These are phyloP conservation scores for Pollenia labialis DNA, from an alignment of 2,888 invertebrate genomes.

Conservation along the genomic window DNA sequence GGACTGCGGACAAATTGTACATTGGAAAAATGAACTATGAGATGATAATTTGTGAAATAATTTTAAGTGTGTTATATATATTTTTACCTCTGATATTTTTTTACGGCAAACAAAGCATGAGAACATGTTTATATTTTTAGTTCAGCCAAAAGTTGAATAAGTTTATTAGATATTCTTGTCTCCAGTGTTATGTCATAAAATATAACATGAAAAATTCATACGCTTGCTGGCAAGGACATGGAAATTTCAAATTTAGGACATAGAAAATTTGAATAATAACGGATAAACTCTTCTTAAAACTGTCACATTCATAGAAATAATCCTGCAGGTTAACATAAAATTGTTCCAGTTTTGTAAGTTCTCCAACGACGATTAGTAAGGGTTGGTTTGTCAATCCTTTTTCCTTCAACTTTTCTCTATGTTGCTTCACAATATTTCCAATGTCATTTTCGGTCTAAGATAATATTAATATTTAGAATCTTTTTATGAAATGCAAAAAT, in stretches of 20 bases:
- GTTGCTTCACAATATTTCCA: conserved; percentile 36
- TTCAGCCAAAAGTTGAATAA: conserved; percentile 39
- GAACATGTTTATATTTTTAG: conserved; percentile 35
- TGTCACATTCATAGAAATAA: conserved; percentile 41
- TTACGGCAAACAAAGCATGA: conserved; percentile 51
- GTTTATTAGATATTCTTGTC: conserved; percentile 31
- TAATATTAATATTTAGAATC: conserved; percentile 39
- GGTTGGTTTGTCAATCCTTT: conserved; percentile 31
- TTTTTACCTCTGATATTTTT: conserved; percentile 49
- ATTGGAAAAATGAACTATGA: conserved; percentile 44
- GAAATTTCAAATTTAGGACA: conserved; percentile 40
- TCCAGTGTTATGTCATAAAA: conserved; percentile 40
- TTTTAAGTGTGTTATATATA: conserved; percentile 41
- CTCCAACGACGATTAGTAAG: conserved; percentile 32
- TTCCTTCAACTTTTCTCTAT: conserved; percentile 24
- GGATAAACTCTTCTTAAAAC: conserved; percentile 29
- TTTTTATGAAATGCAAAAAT: conserved; percentile 42
- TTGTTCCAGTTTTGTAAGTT: conserved; percentile 36
- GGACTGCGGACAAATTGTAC: conserved; percentile 43
- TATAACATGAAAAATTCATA: conserved; percentile 30
- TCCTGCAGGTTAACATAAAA: conserved; percentile 37
- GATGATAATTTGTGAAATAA: conserved; percentile 48
- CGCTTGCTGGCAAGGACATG: conserved; percentile 41
- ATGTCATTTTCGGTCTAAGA: conserved; percentile 32
- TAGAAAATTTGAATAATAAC: conserved; percentile 42